Evolutionary conservation across 2,113 vertebrate species (phyloP).

Genomic region (Larimichthys crocea): DNA sequence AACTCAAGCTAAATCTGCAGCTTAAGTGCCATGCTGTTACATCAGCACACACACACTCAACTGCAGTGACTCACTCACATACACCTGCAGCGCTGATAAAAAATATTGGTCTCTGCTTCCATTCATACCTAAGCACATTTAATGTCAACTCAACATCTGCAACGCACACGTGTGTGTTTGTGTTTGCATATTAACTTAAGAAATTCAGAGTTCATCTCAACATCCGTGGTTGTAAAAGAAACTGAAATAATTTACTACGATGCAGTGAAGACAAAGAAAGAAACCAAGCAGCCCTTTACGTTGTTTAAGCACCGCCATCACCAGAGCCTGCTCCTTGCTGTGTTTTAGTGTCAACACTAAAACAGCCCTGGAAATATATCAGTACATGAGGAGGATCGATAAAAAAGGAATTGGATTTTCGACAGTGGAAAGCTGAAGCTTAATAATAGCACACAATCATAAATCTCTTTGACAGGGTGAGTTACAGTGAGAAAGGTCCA

Average conservation of each 20-base stretch:
- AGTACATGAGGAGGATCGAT: slow-evolving; percentile 73
- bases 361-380: slow-evolving; percentile 70
- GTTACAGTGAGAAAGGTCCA: slow-evolving; percentile 62
- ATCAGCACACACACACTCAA: slow-evolving; percentile 37
- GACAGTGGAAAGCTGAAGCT: slow-evolving; percentile 68
- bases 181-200: background rate
- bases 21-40: slow-evolving; percentile 31
- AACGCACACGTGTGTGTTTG: background rate
- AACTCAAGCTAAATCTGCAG: slow-evolving; percentile 25
- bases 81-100: slow-evolving; percentile 29
- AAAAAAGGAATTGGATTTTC: slow-evolving; percentile 75
- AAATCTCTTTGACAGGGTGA: slow-evolving; percentile 73
- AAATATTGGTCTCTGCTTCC: slow-evolving; percentile 5
- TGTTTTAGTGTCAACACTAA: slow-evolving; percentile 56
- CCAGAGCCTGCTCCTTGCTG: slow-evolving; percentile 15
- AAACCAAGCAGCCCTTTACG: background rate
- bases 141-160: background rate
- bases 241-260: background rate
- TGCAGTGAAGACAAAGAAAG: background rate
- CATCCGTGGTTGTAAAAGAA: slow-evolving; percentile 1
- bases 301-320: slow-evolving; percentile 17
- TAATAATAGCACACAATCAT: slow-evolving; percentile 73
- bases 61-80: slow-evolving; percentile 26
- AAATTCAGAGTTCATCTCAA: background rate
- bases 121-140: slow-evolving; percentile 20